These are phyloP conservation scores for Scaptomyza cyrtandrae DNA, from an alignment of 2,888 invertebrate species.

Conservation along the genomic window DNA sequence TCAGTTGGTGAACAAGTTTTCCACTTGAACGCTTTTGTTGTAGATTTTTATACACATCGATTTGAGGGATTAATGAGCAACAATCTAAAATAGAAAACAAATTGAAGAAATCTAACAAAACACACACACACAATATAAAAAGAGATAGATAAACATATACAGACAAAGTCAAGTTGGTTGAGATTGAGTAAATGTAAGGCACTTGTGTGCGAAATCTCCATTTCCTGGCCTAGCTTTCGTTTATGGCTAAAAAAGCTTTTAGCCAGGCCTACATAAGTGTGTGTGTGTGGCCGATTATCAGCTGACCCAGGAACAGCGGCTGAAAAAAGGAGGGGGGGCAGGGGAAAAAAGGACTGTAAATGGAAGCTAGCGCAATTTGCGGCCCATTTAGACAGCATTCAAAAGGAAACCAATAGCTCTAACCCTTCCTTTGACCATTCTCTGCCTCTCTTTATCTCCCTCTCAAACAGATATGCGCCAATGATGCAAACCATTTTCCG, in stretches of 20 bases:
- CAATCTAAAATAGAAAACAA: constrained; percentile 73
- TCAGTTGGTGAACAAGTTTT: constrained; percentile 63
- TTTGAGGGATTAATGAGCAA: constrained; percentile 81
- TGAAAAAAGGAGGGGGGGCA: constrained; percentile 25
- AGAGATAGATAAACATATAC: background rate
- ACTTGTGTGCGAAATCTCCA: constrained; percentile 71
- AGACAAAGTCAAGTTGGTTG: constrained; percentile 42
- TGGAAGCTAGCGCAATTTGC: constrained; percentile 60
- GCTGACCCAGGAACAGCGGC: constrained; percentile 42
- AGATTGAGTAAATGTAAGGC: constrained; percentile 72
- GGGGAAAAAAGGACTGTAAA: constrained; percentile 42
- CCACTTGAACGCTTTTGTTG: constrained; percentile 76
- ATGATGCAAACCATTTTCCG: constrained; percentile 81
- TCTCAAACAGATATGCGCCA: constrained; percentile 79
- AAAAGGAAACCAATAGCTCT: constrained; percentile 29
- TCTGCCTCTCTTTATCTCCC: too few species aligned
- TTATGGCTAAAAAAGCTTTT: constrained; percentile 74
- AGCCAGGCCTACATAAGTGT: constrained; percentile 50
- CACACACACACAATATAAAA: constrained; percentile 2
- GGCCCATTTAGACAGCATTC: constrained; percentile 57
- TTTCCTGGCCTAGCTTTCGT: constrained; percentile 65
- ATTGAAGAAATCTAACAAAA: constrained; percentile 58
- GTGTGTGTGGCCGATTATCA: constrained; percentile 57
- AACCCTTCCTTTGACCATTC: constrained; percentile 22
- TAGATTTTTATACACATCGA: constrained; percentile 66